phyloP scores from a whole-genome alignment of 2,888 invertebrate genomes.

The Melanostoma mellinum region DNA sequence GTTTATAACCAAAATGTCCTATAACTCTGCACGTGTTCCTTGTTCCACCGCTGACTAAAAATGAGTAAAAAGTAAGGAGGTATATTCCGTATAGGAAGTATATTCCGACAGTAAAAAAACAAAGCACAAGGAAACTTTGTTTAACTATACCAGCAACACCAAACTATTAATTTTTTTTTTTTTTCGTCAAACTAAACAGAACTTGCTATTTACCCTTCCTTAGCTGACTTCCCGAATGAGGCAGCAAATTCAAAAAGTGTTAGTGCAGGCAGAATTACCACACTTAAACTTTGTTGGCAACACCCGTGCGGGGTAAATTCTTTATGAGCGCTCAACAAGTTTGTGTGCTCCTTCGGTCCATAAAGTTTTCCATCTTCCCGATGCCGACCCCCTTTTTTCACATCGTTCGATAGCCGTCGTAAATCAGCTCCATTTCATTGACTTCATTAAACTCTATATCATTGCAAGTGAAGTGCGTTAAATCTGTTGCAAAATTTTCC shows the following conservation, averaged over 20 bases:
- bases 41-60: too few species aligned
- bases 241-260: conserved; percentile 2
- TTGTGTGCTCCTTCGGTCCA: conserved; percentile 12
- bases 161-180: too few species aligned
- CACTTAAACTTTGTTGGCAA: conserved; percentile 40
- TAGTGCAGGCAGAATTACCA: conserved; percentile 21
- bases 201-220: too few species aligned
- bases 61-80: too few species aligned
- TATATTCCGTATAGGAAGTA: too few species aligned
- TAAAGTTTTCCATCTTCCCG: conserved; percentile 25
- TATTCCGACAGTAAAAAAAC: too few species aligned
- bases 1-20: too few species aligned
- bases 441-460: conserved; percentile 48
- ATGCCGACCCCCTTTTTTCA: not conserved
- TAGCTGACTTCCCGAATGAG: too few species aligned
- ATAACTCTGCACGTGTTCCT: too few species aligned
- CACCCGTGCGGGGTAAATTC: conserved; percentile 27
- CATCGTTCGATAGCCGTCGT: conserved; percentile 11
- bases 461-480: conserved; percentile 49
- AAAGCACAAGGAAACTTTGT: too few species aligned
- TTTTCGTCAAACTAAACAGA: too few species aligned
- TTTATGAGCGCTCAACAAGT: conserved; percentile 50
- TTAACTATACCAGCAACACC: too few species aligned
- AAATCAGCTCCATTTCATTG: conserved; percentile 59
- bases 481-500: conserved; percentile 41